A percentile compares a stretch with the other conserved stretches of the same genome.
Evolutionary conservation across 2,113 vertebrate species (phyloP).

Genomic region (Prunella himalayana): DNA sequence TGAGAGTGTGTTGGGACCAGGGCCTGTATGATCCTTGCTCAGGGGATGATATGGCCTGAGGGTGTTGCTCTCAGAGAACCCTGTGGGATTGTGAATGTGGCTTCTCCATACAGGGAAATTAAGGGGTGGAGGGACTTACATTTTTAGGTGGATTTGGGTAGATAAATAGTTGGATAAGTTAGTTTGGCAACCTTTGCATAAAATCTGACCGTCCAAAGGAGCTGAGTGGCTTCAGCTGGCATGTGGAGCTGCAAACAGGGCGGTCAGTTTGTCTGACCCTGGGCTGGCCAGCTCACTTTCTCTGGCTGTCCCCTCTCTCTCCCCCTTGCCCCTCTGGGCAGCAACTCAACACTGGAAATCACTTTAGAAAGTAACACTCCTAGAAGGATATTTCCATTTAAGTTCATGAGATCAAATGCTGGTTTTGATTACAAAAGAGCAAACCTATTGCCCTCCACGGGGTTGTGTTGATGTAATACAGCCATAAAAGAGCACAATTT

Average conservation of each 20-base stretch:
- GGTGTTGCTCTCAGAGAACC: not conserved
- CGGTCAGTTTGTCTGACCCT: not conserved
- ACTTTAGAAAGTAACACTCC: not conserved
- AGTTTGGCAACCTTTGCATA: not conserved
- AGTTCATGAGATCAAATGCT: conserved; percentile 50
- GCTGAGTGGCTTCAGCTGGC: not conserved
- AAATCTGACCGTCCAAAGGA: not conserved
- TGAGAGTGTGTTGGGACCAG: fast-evolving
- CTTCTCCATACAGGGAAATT: not conserved
- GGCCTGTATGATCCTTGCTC: not conserved
- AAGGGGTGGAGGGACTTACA: fast-evolving
- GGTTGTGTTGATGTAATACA: conserved; percentile 38
- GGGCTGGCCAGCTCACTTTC: not conserved
- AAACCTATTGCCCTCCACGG: conserved; percentile 41
- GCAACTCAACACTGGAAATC: not conserved
- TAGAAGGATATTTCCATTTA: conserved; percentile 20
- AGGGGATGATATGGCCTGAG: not conserved
- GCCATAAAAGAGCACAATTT: conserved; percentile 38
- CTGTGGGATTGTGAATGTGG: not conserved
- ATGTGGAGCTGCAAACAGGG: not conserved
- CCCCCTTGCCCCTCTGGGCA: not conserved
- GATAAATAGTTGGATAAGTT: not conserved
- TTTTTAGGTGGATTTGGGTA: not conserved
- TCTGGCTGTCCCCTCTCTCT: not conserved
- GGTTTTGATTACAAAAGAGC: conserved; percentile 51